Evolutionary conservation across 2,888 invertebrate species (phyloP).

Genomic region (Andrena marginata): DNA sequence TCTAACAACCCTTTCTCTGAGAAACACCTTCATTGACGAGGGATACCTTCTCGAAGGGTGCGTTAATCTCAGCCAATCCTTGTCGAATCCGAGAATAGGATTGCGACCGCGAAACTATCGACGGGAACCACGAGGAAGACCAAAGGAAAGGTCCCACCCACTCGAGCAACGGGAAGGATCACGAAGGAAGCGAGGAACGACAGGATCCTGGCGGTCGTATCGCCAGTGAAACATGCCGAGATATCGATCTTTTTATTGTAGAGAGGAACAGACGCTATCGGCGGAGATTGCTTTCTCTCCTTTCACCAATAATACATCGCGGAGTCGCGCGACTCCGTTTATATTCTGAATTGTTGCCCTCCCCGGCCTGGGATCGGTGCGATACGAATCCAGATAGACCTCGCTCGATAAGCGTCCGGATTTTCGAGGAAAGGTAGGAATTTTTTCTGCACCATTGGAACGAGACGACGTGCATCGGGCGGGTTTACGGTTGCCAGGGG

Average conservation of each 20-base stretch:
- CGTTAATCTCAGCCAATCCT: slow-evolving; percentile 51
- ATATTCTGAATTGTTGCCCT: slow-evolving; percentile 47
- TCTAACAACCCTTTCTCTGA: neutral
- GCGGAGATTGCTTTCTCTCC: slow-evolving; percentile 49
- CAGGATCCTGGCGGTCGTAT: slow-evolving; percentile 59
- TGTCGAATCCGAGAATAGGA: slow-evolving; percentile 30
- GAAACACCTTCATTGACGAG: neutral
- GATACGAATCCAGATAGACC: slow-evolving; percentile 52
- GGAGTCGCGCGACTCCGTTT: slow-evolving; percentile 44
- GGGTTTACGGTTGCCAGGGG: neutral
- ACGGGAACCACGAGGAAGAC: slow-evolving; percentile 1
- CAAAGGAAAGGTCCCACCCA: slow-evolving; percentile 38
- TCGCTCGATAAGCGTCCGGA: slow-evolving; percentile 39
- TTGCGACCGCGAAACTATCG: slow-evolving; percentile 22
- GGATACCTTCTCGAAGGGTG: slow-evolving; percentile 5
- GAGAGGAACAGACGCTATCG: slow-evolving; percentile 36
- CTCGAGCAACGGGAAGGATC: slow-evolving; percentile 57
- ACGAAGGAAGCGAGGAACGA: slow-evolving; percentile 58
- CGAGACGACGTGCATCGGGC: neutral
- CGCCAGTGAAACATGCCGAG: slow-evolving; percentile 55
- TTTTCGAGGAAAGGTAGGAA: slow-evolving; percentile 4
- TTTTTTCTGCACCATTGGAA: slow-evolving; percentile 17
- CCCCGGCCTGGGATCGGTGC: slow-evolving; percentile 19
- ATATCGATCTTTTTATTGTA: slow-evolving; percentile 59
- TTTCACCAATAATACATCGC: slow-evolving; percentile 53